Evolutionary conservation across 2,888 invertebrate species (phyloP).

Genomic region (Dicyrtoma fusca): DNA sequence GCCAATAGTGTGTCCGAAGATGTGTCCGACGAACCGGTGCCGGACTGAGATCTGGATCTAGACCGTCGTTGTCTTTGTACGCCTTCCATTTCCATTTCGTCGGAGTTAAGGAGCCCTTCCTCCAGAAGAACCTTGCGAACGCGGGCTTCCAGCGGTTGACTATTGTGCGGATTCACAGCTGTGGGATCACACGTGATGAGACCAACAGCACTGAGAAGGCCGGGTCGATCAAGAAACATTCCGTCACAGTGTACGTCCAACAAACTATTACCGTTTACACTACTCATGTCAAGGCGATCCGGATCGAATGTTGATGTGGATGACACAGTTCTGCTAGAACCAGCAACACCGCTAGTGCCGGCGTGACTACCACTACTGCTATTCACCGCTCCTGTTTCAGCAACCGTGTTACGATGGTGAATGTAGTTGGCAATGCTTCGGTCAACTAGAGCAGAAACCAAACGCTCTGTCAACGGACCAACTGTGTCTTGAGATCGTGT

Average conservation of each 20-base stretch:
- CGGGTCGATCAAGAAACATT: slow-evolving; percentile 5
- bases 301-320: too few relatives aligned
- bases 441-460: slow-evolving; percentile 31
- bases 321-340: too few relatives aligned
- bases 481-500: slow-evolving; percentile 17
- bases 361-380: too few relatives aligned
- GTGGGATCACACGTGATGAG: neutral
- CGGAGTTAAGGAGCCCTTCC: neutral
- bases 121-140: slow-evolving; percentile 18
- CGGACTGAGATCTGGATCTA: too few relatives aligned
- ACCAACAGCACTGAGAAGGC: slow-evolving; percentile 7
- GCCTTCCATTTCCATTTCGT: neutral
- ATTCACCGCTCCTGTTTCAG: too few relatives aligned
- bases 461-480: slow-evolving; percentile 27
- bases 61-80: too few relatives aligned
- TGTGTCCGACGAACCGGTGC: too few relatives aligned
- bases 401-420: neutral
- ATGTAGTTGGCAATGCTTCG: slow-evolving; percentile 5
- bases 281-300: too few relatives aligned
- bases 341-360: too few relatives aligned
- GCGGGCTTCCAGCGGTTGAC: neutral
- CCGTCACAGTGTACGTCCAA: neutral
- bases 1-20: neutral
- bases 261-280: neutral
- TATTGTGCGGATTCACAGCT: neutral